Conservation (phyloP, 92 coral and sea anemone genomes). For the Metridium senile region DNA sequence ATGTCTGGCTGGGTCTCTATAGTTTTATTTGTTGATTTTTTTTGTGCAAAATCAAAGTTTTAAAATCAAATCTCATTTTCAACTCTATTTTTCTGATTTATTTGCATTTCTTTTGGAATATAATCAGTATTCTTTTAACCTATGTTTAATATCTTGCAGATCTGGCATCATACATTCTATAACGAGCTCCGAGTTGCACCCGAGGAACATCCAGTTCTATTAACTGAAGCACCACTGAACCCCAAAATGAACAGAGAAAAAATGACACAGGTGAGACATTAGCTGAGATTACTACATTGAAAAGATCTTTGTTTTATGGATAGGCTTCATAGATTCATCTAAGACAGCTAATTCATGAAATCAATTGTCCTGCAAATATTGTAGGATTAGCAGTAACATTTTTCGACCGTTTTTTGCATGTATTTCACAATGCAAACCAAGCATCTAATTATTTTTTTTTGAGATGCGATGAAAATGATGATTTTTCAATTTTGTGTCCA, state of each 20-base stretch:
- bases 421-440: neutral
- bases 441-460: too few relatives aligned
- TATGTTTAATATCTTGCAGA: slow-evolving; percentile 47
- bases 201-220: slow-evolving; percentile 90
- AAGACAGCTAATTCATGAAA: neutral
- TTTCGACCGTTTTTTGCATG: neutral
- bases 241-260: slow-evolving; percentile 97
- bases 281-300: neutral
- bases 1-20: too few relatives aligned
- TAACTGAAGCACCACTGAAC: slow-evolving; percentile 94
- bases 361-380: neutral
- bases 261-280: slow-evolving; percentile 77
- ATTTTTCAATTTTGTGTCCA: too few relatives aligned
- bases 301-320: neutral
- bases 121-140: neutral
- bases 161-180: slow-evolving; percentile 89
- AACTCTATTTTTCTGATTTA: neutral
- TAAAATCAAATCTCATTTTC: too few relatives aligned
- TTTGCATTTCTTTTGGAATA: neutral
- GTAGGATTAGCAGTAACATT: neutral
- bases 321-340: neutral
- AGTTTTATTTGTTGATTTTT: too few relatives aligned
- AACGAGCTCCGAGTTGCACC: slow-evolving; percentile 91
- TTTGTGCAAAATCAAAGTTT: too few relatives aligned
- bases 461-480: too few relatives aligned